Evolutionary conservation across 2,113 vertebrate species (phyloP).

Genomic region (Rhabdomys dilectus): DNA sequence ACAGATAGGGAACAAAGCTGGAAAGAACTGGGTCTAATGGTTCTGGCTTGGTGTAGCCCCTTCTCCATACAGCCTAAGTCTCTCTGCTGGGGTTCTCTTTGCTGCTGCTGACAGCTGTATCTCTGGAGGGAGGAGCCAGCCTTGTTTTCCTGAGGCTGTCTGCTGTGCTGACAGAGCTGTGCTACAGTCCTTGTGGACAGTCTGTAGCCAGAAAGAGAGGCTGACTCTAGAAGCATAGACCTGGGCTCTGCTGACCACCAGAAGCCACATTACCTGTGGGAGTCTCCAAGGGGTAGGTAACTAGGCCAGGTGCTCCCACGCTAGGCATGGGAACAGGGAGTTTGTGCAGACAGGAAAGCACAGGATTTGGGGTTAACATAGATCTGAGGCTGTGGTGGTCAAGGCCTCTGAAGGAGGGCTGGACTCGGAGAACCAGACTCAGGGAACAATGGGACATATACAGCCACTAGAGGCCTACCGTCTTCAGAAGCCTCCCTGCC

Average conservation of each 20-base stretch:
- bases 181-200: background rate
- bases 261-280: background rate
- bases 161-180: rapidly evolving
- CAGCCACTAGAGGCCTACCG: background rate
- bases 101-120: background rate
- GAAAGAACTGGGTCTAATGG: background rate
- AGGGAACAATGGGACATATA: background rate
- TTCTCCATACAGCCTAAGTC: background rate
- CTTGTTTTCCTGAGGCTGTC: background rate
- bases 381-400: background rate
- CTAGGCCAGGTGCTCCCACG: background rate
- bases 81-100: background rate
- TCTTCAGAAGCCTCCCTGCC: background rate
- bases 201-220: background rate
- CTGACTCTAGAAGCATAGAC: too few species aligned
- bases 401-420: background rate
- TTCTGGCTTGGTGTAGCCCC: background rate
- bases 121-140: background rate
- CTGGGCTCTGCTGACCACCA: background rate
- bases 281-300: background rate
- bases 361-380: background rate
- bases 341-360: background rate
- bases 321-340: rapidly evolving
- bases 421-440: background rate
- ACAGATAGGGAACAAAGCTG: background rate